Percentiles rank a stretch among this genome's conserved stretches.
Conservation (phyloP, 2,797 vertebrate genomes). For the Monodelphis domestica region DNA sequence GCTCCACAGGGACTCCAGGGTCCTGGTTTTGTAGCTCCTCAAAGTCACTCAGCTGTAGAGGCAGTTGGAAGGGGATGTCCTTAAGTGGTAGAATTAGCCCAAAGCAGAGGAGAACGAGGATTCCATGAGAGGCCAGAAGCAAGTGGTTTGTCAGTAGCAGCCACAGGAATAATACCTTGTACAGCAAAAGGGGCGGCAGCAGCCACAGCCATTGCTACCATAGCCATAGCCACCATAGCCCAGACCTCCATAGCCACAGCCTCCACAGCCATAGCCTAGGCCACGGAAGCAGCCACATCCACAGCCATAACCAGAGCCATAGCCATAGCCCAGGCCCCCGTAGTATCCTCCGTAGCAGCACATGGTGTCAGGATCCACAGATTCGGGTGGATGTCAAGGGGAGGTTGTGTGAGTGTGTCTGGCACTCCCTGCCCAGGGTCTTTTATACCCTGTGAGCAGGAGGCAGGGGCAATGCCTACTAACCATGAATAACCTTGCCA, state of each 20-base stretch:
- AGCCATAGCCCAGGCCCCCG: background rate
- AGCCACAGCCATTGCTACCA: background rate
- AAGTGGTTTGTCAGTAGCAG: constrained; percentile 29
- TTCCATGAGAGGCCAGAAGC: accelerated
- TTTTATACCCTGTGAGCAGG: background rate
- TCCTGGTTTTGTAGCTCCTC: background rate
- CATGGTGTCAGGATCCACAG: background rate
- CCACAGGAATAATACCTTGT: constrained; percentile 10
- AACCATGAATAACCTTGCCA: background rate
- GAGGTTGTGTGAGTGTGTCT: background rate
- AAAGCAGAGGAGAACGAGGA: background rate
- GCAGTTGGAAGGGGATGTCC: background rate
- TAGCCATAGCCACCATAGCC: background rate
- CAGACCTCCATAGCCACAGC: background rate
- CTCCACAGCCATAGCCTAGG: background rate
- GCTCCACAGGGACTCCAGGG: background rate
- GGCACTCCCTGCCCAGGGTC: too few relatives aligned
- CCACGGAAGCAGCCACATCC: too few relatives aligned
- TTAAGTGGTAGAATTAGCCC: background rate
- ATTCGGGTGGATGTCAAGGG: background rate
- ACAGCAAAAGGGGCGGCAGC: background rate
- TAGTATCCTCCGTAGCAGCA: background rate
- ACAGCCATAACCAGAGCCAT: background rate
- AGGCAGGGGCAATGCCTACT: background rate
- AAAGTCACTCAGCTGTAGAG: background rate